A percentile compares a stretch with the other conserved stretches of the same genome.
Conservation (phyloP, 2,888 invertebrate species). For the Alcis repandata region DNA sequence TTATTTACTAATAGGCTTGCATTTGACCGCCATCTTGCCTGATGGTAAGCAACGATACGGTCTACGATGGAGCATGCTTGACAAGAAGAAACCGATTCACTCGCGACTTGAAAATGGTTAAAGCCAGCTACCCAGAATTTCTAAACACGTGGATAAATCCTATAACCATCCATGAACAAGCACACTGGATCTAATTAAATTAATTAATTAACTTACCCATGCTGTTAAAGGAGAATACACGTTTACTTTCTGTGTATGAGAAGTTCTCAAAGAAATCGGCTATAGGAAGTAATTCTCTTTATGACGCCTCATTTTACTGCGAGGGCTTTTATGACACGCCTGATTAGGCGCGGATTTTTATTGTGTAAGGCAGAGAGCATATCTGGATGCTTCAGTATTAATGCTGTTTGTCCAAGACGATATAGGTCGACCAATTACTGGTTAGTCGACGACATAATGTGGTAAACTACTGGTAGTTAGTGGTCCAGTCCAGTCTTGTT, state of each 20-base stretch:
- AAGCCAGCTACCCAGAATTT: background rate
- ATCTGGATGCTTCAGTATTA: slow-evolving; percentile 1
- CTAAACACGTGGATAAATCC: background rate
- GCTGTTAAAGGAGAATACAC: background rate
- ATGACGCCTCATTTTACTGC: slow-evolving; percentile 34
- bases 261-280: slow-evolving; percentile 12
- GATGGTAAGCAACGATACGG: background rate
- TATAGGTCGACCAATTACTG: background rate
- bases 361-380: slow-evolving; percentile 30
- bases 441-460: background rate
- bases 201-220: slow-evolving; percentile 6
- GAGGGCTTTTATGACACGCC: slow-evolving; percentile 28
- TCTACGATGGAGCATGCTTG: no score
- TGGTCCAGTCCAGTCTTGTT: no score
- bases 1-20: no score
- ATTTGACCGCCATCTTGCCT: no score
- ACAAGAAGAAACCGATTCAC: no score
- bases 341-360: slow-evolving; percentile 33
- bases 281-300: slow-evolving; percentile 30
- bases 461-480: no score
- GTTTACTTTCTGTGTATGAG: background rate
- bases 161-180: background rate
- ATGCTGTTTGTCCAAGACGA: background rate
- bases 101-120: background rate
- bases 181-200: slow-evolving; percentile 6